phyloP scores from a whole-genome alignment of 53 echinoderm and acorn worm genomes.

The Stichopus horrens region DNA sequence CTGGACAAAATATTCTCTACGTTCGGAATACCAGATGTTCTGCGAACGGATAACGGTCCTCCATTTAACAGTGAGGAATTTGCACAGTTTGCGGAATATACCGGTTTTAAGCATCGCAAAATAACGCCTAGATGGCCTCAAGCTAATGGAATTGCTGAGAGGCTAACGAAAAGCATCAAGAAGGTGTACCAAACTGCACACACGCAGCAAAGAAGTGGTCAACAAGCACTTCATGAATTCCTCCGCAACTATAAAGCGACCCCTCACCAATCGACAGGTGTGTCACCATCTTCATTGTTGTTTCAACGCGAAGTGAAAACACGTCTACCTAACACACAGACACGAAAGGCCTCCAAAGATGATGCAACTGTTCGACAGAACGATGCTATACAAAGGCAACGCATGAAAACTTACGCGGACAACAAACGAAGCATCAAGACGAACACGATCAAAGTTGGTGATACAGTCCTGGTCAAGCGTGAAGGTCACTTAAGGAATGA shows the following conservation, averaged over 20 bases:
- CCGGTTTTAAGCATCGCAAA: slow-evolving; percentile 59
- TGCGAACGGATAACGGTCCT: slow-evolving; percentile 67
- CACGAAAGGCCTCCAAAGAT: neutral
- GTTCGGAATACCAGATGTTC: slow-evolving; percentile 48
- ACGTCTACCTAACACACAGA: neutral
- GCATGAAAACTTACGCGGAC: slow-evolving; percentile 57
- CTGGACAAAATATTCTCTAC: slow-evolving; percentile 54
- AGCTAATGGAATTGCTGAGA: slow-evolving; percentile 66
- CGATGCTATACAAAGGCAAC: slow-evolving; percentile 25
- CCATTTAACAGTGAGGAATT: slow-evolving; percentile 70
- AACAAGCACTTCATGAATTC: slow-evolving; percentile 60
- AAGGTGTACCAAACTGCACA: slow-evolving; percentile 58
- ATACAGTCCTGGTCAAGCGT: slow-evolving; percentile 52
- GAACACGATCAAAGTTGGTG: slow-evolving; percentile 38
- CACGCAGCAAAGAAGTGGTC: slow-evolving; percentile 53
- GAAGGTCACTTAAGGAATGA: slow-evolving; percentile 53
- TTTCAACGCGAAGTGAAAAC: slow-evolving; percentile 43
- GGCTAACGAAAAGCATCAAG: slow-evolving; percentile 60
- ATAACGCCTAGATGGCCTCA: slow-evolving; percentile 66
- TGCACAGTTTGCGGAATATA: slow-evolving; percentile 52
- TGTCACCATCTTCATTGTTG: slow-evolving; percentile 60
- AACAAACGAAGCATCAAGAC: neutral
- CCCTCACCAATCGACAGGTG: slow-evolving; percentile 60
- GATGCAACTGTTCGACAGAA: slow-evolving; percentile 1
- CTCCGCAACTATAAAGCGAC: slow-evolving; percentile 66